Evolutionary conservation across 2,888 invertebrate genomes (phyloP), one percentile per base, ranked within the genome.

Genomic region (Cryptus viduatorius): DNA sequence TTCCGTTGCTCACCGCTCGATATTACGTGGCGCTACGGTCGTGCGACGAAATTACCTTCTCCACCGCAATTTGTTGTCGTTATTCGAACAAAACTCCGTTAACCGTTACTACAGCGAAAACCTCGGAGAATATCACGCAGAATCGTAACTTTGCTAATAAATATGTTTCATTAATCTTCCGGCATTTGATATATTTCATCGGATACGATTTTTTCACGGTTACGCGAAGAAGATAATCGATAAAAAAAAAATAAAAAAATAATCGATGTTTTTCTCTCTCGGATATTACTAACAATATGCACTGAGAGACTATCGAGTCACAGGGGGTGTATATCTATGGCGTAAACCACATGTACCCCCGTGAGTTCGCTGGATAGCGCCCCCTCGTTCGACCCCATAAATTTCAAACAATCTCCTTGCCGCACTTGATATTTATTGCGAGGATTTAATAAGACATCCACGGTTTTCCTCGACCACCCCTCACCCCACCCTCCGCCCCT

Each of bases 371-470:
- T 44, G 59, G 24, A 31, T 59, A 75, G 44, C 31, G 37, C 37
- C 37, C 37, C 37, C 37, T 37, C 68, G 56, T 64, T 78, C 68
- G 78, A 78, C 56, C 67, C 68, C 78, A 81, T 84, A 84, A 84
- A 81, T 84, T 78, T 42, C 64, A 12, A n/a, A 81, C 68, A 78
- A 69, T 84, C 65, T 75, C 53, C 79, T 65, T 42, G 56, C 50
- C 82, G 64, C 48, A 48, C 68, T 69, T 79, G 75, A 79, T 82
- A 79, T 84, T 79, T 82, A 84, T 82, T 79, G 82, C 82, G 69
- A 71, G 71, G 48, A 84, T 82, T 84, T 79, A 84, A 84, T 84
- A 82, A 83, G 79, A 79, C 79, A 79, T 61, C 73, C 73, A 37
- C 50, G 61, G 61, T 75, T 68, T 53, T 73, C 46, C 77, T 67